A percentile compares a stretch with the other conserved stretches of the same genome.
These are phyloP conservation scores for Anthoptus insignis DNA, from an alignment of 2,888 invertebrate species.

Conservation along the genomic window DNA sequence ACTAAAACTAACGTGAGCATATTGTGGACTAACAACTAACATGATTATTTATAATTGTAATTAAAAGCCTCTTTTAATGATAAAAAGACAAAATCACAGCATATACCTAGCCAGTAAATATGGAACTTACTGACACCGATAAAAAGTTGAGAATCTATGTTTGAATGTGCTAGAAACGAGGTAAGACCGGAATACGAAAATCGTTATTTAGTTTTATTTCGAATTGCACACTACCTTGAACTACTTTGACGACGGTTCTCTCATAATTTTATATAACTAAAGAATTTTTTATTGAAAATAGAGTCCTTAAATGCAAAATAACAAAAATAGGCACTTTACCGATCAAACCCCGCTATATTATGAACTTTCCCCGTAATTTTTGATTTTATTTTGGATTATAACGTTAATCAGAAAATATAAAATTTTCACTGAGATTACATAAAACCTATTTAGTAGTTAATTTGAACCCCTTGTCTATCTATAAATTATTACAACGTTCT, in stretches of 20 bases:
- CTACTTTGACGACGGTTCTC: not conserved
- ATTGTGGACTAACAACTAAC: not conserved
- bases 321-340: not conserved
- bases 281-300: not conserved
- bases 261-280: not conserved
- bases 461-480: not conserved
- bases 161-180: not conserved
- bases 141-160: not conserved
- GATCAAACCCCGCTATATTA: not conserved
- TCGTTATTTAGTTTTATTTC: not conserved
- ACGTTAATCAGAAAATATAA: not conserved
- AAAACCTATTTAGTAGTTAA: not conserved
- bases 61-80: not conserved
- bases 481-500: not conserved
- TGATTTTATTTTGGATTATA: not conserved
- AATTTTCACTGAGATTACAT: not conserved
- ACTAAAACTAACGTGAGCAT: not conserved
- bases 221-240: not conserved
- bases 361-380: not conserved
- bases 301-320: not conserved
- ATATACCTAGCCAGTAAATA: not conserved
- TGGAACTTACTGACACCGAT: not conserved
- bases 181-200: constrained; percentile 5
- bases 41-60: not conserved
- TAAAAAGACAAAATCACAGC: not conserved